Evolutionary conservation across 64 coral and sea anemone genomes (phyloP).

Genomic region (Montipora foliosa): DNA sequence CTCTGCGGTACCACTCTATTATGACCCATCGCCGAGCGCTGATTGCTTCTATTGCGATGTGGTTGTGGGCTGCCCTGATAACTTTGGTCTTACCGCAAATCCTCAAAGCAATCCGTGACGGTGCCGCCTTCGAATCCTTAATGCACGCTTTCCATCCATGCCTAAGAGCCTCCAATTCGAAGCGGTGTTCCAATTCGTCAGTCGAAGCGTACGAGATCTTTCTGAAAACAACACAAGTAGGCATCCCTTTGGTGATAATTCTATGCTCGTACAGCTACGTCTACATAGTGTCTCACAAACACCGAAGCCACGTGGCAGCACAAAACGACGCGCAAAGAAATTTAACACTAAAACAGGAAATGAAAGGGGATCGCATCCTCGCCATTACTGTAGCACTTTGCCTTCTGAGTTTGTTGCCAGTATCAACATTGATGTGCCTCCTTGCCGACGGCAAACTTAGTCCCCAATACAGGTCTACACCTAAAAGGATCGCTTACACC

Average conservation of each 20-base stretch:
- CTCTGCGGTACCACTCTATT: not conserved
- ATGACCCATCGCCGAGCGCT: slow-evolving; percentile 1
- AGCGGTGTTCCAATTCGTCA: too few species aligned
- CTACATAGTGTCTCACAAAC: not conserved
- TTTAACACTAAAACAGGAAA: not conserved
- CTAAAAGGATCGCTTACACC: not conserved
- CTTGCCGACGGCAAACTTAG: too few species aligned
- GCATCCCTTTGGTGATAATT: not conserved
- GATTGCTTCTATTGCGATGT: not conserved
- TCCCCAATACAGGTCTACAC: too few species aligned
- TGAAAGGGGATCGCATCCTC: slow-evolving; percentile 1
- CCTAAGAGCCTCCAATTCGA: not conserved
- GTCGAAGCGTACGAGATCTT: not conserved
- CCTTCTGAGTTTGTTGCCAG: slow-evolving; percentile 2
- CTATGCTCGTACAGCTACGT: not conserved
- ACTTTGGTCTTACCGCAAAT: not conserved
- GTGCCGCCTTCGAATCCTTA: not conserved
- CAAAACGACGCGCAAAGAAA: not conserved
- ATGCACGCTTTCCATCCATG: not conserved
- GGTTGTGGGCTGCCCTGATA: not conserved
- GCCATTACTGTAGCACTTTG: slow-evolving; percentile 18
- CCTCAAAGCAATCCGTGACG: not conserved
- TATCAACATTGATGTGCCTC: too few species aligned
- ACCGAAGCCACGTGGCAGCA: not conserved
- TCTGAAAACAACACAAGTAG: not conserved